Percentiles rank a stretch among this genome's conserved stretches.
Conservation (phyloP, 2,113 vertebrate genomes). For the Vidua chalybeata region DNA sequence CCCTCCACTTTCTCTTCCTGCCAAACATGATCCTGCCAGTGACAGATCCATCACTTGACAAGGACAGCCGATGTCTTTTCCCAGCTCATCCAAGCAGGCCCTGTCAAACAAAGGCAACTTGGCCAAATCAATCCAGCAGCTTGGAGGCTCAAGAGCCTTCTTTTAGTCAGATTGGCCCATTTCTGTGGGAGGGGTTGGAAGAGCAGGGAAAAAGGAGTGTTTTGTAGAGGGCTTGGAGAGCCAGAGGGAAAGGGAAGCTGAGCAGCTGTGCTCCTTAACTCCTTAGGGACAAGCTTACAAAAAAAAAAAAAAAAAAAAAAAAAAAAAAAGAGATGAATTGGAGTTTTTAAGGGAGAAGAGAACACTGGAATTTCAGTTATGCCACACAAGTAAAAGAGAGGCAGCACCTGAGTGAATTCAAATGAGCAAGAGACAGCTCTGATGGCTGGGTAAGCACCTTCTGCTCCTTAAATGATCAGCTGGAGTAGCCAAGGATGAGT, state of each 20-base stretch:
- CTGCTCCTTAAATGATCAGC: neutral
- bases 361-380: neutral
- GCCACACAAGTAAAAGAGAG: neutral
- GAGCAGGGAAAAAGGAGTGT: neutral
- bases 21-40: neutral
- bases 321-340: neutral
- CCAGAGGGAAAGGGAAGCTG: neutral
- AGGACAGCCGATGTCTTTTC: neutral
- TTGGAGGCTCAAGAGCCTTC: neutral
- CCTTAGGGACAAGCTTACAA: neutral
- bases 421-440: neutral
- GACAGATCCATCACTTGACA: neutral
- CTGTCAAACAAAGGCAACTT: neutral
- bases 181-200: neutral
- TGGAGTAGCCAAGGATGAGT: neutral
- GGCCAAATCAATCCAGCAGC: neutral
- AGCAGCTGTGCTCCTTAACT: neutral
- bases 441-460: neutral
- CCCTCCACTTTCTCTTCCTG: neutral
- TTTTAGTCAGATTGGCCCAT: neutral
- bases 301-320: too few relatives aligned
- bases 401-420: neutral
- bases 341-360: neutral
- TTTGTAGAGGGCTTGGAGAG: slow-evolving; percentile 4
- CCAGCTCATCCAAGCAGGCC: neutral